Evolutionary conservation across 2,888 invertebrate genomes (phyloP).

Genomic region (Lamellibrachia satsuma): DNA sequence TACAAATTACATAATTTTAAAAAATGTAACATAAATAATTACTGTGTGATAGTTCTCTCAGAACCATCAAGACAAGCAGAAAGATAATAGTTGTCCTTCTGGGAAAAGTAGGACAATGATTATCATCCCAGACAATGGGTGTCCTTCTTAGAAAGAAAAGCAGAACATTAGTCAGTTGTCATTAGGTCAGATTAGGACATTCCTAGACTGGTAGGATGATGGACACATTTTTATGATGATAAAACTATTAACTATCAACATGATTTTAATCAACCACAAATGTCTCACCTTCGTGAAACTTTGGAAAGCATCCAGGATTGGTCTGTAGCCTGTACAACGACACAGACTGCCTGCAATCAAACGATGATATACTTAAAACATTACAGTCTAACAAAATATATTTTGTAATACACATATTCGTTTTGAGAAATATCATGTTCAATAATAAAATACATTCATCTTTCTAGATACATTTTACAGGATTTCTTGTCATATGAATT

Average conservation of each 20-base stretch:
- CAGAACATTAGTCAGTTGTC: not conserved
- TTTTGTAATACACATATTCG: not conserved
- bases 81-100: not conserved
- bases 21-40: not conserved
- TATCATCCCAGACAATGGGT: no score
- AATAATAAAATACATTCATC: no score
- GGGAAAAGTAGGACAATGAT: no score
- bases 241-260: not conserved
- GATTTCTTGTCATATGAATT: no score
- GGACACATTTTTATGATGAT: no score
- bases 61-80: not conserved
- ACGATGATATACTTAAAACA: not conserved
- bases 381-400: not conserved
- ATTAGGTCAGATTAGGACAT: not conserved
- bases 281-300: slow-evolving; percentile 66
- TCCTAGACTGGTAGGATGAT: not conserved
- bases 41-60: not conserved
- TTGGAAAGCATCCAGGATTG: slow-evolving; percentile 89
- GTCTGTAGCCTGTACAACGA: slow-evolving; percentile 92
- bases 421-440: no score
- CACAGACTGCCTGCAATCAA: slow-evolving; percentile 75
- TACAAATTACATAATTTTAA: not conserved
- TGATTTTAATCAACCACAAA: not conserved
- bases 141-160: not conserved
- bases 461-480: no score